Percentiles rank a stretch among this genome's conserved stretches.
phyloP scores from a whole-genome alignment of 37 sponge, comb jelly and placozoan species.

The Chondrosia reniformis region DNA sequence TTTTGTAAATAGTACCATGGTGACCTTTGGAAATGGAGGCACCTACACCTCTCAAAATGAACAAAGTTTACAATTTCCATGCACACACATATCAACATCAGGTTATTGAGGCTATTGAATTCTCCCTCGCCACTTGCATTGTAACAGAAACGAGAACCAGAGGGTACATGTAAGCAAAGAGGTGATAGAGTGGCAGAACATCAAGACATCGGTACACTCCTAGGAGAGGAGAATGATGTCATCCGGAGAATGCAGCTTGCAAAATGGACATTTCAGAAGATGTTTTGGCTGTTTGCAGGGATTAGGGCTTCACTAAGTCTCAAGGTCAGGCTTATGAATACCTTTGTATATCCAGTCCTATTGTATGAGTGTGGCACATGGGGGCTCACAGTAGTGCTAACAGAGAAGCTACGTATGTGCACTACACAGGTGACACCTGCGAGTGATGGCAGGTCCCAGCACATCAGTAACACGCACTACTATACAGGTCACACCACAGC shows the following conservation, averaged over 20 bases:
- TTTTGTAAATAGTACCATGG: too few species aligned
- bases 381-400: neutral
- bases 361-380: conserved; percentile 9
- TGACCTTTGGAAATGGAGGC: too few species aligned
- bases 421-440: too few species aligned
- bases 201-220: neutral
- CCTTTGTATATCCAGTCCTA: neutral
- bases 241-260: conserved; percentile 8
- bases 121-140: neutral
- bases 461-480: neutral
- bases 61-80: too few species aligned
- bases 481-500: neutral
- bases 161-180: neutral
- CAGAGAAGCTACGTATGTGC: conserved; percentile 15
- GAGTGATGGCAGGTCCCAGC: too few species aligned
- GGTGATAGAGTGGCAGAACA: neutral
- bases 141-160: neutral
- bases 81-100: too few species aligned
- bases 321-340: neutral
- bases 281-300: conserved; percentile 12
- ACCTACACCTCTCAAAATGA: too few species aligned
- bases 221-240: conserved; percentile 3
- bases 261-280: neutral
- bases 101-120: too few species aligned
- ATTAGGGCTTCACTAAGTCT: neutral